phyloP scores from a whole-genome alignment of 1,140 invertebrate genomes.

The Psix sp. region DNA sequence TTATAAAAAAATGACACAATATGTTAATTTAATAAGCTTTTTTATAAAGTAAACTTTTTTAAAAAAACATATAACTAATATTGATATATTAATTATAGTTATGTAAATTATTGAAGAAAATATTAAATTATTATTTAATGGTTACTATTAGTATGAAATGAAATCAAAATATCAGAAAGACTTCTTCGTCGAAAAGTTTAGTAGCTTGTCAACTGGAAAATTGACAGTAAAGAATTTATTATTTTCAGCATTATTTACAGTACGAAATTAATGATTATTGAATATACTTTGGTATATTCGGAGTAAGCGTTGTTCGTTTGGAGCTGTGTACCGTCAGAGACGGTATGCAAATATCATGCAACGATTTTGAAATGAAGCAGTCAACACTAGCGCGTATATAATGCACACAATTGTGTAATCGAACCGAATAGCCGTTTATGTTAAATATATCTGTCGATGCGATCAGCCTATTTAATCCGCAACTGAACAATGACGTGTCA shows the following conservation, averaged over 20 bases:
- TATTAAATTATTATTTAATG: too few relatives aligned
- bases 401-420: constrained; percentile 54
- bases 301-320: constrained; percentile 39
- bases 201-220: constrained; percentile 1
- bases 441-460: constrained; percentile 41
- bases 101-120: too few relatives aligned
- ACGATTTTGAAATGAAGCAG: constrained; percentile 55
- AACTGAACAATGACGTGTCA: constrained; percentile 21
- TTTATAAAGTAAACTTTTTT: too few relatives aligned
- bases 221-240: constrained; percentile 2
- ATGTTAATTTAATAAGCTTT: too few relatives aligned
- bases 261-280: constrained; percentile 29
- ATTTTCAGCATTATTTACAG: constrained; percentile 26
- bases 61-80: too few relatives aligned
- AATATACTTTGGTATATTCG: constrained; percentile 58
- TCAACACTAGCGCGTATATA: constrained; percentile 39
- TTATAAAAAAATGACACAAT: too few relatives aligned
- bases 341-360: constrained; percentile 54
- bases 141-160: too few relatives aligned
- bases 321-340: constrained; percentile 33
- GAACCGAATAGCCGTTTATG: constrained; percentile 56
- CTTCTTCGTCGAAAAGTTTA: background rate
- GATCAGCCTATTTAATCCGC: constrained; percentile 48
- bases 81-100: too few relatives aligned
- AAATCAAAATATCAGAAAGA: too few relatives aligned